Conservation (phyloP, 2,113 vertebrate genomes). For the Zosterops japonicus region DNA sequence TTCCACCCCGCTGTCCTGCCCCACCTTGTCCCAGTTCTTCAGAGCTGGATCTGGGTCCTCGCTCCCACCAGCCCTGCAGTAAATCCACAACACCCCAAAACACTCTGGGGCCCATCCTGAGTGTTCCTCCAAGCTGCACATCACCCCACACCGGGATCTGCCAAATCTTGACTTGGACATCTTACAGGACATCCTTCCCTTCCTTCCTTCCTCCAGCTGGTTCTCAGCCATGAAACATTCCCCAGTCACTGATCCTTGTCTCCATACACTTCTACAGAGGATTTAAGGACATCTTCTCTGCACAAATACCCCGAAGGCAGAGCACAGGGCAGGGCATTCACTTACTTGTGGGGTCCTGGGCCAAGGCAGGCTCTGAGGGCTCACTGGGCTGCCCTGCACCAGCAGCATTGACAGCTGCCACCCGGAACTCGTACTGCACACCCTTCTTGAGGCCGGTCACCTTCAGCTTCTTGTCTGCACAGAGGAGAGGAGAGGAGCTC, state of each 20-base stretch:
- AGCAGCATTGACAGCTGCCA: constrained; percentile 83
- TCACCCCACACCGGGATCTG: neutral
- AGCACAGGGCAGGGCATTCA: neutral
- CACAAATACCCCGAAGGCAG: neutral
- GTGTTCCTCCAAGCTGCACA: neutral
- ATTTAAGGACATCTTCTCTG: fast-evolving
- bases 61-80: neutral
- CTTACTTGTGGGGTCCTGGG: constrained; percentile 83
- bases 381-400: constrained; percentile 83
- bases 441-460: constrained; percentile 81
- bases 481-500: neutral
- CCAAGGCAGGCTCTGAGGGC: constrained; percentile 81
- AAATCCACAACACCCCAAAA: neutral
- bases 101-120: neutral
- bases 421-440: constrained; percentile 87
- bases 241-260: neutral
- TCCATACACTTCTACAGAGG: neutral
- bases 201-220: neutral
- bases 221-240: neutral
- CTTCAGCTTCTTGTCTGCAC: constrained; percentile 75
- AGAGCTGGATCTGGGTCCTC: neutral
- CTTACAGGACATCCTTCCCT: neutral
- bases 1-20: neutral
- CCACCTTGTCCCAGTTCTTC: neutral
- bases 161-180: neutral